These are phyloP conservation scores for Drosophila atroscutellata DNA, from an alignment of 2,888 invertebrate genomes.

Conservation along the genomic window DNA sequence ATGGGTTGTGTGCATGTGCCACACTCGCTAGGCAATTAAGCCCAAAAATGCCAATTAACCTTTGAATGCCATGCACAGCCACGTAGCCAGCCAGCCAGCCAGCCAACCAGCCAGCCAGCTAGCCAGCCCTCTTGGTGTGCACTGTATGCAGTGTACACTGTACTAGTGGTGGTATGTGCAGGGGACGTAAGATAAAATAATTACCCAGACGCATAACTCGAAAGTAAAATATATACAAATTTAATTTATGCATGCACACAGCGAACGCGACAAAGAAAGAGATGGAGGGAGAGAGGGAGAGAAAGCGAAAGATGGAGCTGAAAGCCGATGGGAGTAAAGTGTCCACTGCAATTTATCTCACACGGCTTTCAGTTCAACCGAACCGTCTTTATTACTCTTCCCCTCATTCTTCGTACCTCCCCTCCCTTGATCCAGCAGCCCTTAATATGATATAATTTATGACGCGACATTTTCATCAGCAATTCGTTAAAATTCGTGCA, in stretches of 20 bases:
- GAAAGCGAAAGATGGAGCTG: neutral
- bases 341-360: constrained; percentile 71
- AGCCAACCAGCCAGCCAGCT: neutral
- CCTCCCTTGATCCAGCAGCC: constrained; percentile 25
- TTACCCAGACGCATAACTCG: constrained; percentile 80
- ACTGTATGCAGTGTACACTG: constrained; percentile 36
- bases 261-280: constrained; percentile 36
- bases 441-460: constrained; percentile 83
- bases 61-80: constrained; percentile 77
- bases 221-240: constrained; percentile 75
- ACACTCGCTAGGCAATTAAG: constrained; percentile 75
- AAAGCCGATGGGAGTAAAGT: constrained; percentile 3
- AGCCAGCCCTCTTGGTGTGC: constrained; percentile 34
- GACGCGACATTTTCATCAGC: constrained; percentile 83
- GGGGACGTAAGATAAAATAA: constrained; percentile 73
- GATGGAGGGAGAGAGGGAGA: neutral
- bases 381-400: constrained; percentile 16
- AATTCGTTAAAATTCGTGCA: constrained; percentile 82
- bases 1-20: constrained; percentile 19
- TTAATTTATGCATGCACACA: constrained; percentile 79
- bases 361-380: constrained; percentile 54
- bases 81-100: constrained; percentile 51
- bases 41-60: constrained; percentile 79
- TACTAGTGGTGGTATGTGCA: constrained; percentile 6
- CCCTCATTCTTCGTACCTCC: neutral